These are phyloP conservation scores for Melanchra persicariae DNA, from an alignment of 2,888 invertebrate species.

Conservation along the genomic window DNA sequence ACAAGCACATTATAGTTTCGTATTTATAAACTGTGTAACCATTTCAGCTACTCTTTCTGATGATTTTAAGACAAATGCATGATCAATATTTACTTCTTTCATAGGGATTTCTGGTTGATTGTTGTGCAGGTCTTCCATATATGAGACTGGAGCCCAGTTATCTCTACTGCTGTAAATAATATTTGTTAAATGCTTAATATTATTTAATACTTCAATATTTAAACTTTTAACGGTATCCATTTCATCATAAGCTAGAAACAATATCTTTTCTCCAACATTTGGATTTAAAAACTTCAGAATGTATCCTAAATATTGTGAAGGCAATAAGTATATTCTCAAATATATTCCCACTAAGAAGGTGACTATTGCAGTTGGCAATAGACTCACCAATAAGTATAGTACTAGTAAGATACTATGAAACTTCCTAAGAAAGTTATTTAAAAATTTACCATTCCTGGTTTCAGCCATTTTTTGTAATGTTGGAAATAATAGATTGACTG, in stretches of 20 bases:
- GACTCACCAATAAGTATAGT: constrained; percentile 82
- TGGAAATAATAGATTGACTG: constrained; percentile 95
- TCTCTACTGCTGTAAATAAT: constrained; percentile 95
- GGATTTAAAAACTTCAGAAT: constrained; percentile 91
- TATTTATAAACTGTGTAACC: constrained; percentile 78
- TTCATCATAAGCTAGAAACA: constrained; percentile 94
- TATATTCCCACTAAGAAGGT: constrained; percentile 89
- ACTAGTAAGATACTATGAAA: constrained; percentile 76
- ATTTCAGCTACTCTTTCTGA: constrained; percentile 90
- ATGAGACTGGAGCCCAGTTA: constrained; percentile 95
- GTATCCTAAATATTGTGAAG: constrained; percentile 85
- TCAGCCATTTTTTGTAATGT: constrained; percentile 96
- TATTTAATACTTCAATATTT: constrained; percentile 92
- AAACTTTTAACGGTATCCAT: constrained; percentile 93
- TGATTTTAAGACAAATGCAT: constrained; percentile 95
- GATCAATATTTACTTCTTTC: constrained; percentile 86
- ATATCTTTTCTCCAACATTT: constrained; percentile 91
- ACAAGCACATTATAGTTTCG: constrained; percentile 44
- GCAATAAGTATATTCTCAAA: constrained; percentile 89
- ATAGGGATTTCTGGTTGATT: constrained; percentile 79
- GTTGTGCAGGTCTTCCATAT: constrained; percentile 92
- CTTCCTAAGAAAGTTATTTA: constrained; percentile 91
- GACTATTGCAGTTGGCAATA: constrained; percentile 90
- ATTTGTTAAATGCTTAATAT: constrained; percentile 89
- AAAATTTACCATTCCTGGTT: constrained; percentile 93